phyloP scores from a whole-genome alignment of 2,797 vertebrate species.

The Pangasius sanitwongsei region DNA sequence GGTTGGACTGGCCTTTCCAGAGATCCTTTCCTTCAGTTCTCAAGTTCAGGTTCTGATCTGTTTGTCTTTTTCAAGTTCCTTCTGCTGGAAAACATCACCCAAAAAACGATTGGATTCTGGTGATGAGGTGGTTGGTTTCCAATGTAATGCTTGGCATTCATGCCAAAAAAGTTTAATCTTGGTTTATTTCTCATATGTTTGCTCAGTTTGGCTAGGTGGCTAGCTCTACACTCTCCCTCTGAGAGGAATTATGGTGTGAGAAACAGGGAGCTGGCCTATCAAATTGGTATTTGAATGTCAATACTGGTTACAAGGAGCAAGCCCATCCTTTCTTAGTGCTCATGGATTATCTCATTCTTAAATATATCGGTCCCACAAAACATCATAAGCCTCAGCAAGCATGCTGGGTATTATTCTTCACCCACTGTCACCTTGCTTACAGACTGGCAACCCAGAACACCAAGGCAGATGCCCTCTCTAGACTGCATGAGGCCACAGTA shows the following conservation, averaged over 20 bases:
- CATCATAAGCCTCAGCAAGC: not conserved
- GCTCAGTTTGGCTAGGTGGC: not conserved
- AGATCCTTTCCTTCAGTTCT: not conserved
- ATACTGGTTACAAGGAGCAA: not conserved
- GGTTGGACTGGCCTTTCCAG: not conserved
- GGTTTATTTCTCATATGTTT: not conserved
- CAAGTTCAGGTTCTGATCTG: not conserved
- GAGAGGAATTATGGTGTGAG: not conserved
- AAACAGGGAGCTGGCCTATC: not conserved
- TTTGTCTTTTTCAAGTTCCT: not conserved
- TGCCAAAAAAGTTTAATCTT: not conserved
- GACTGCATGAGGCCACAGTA: not conserved
- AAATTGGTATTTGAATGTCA: constrained; percentile 1
- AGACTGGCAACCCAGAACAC: not conserved
- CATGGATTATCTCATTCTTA: not conserved
- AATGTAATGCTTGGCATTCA: not conserved
- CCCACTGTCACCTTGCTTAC: not conserved
- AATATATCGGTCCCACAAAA: not conserved
- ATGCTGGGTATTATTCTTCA: not conserved
- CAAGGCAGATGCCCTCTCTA: not conserved
- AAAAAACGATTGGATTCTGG: not conserved
- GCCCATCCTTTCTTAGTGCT: not conserved
- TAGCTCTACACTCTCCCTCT: not conserved
- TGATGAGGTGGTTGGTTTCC: not conserved
- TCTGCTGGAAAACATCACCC: not conserved